Evolutionary conservation across 2,113 vertebrate species (phyloP).

Genomic region (Mohoua ochrocephala): DNA sequence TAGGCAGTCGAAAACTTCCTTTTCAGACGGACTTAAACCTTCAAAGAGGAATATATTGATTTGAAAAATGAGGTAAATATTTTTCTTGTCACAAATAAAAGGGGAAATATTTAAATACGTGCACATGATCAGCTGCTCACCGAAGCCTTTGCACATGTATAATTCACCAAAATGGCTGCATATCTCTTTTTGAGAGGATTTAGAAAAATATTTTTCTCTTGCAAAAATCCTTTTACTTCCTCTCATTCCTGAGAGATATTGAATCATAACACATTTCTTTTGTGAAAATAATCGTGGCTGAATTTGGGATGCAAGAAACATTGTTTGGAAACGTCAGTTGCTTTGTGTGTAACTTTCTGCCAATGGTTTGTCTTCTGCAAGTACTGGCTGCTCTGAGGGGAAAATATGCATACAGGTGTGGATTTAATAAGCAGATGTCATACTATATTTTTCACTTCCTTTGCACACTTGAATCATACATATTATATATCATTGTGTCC

Average conservation of each 20-base stretch:
- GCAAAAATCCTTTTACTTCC: not conserved
- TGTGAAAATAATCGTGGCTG: not conserved
- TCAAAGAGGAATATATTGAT: not conserved
- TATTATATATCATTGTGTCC: not conserved
- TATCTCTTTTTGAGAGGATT: not conserved
- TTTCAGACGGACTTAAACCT: not conserved
- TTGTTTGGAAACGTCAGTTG: not conserved
- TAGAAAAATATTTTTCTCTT: not conserved
- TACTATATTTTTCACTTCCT: not conserved
- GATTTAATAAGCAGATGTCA: not conserved
- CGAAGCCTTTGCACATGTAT: not conserved
- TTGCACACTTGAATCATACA: not conserved
- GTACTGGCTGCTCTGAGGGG: not conserved
- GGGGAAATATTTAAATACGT: not conserved
- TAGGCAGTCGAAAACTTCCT: not conserved
- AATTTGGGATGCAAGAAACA: not conserved
- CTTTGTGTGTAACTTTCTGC: not conserved
- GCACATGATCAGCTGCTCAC: not conserved
- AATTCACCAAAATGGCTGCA: not conserved
- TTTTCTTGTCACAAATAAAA: not conserved
- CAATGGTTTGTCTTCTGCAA: not conserved
- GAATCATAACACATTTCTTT: not conserved
- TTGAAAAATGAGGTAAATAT: not conserved
- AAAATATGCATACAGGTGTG: not conserved
- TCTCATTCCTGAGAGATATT: not conserved